These are phyloP conservation scores for Meandrina meandrites DNA, from an alignment of 92 coral and sea anemone species.

Conservation along the genomic window DNA sequence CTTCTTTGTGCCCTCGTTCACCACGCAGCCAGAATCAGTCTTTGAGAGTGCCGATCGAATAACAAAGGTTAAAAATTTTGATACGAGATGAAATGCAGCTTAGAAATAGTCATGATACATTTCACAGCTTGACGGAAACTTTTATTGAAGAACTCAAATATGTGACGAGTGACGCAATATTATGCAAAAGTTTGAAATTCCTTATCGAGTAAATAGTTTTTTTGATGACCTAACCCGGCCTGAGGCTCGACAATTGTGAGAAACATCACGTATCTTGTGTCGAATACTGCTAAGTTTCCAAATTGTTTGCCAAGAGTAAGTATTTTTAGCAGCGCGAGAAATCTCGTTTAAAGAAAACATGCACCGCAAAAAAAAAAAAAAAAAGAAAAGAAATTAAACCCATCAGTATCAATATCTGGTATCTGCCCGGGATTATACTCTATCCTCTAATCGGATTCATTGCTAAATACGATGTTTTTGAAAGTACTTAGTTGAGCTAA, in stretches of 20 bases:
- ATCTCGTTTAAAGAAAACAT: not conserved
- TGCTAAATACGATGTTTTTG: slow-evolving; percentile 4
- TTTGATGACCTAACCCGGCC: not conserved
- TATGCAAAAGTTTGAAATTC: slow-evolving; percentile 23
- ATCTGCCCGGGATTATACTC: not conserved
- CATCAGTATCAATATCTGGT: not conserved
- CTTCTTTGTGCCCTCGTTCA: not conserved
- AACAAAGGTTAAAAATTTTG: slow-evolving; percentile 39
- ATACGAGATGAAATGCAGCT: slow-evolving; percentile 28
- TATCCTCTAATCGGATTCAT: not conserved
- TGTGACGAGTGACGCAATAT: slow-evolving; percentile 30
- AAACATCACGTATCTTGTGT: not conserved
- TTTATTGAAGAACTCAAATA: slow-evolving; percentile 2
- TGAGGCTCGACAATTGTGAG: not conserved
- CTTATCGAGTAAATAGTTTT: not conserved
- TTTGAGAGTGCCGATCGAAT: slow-evolving; percentile 19
- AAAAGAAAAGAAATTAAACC: too few species aligned
- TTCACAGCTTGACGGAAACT: slow-evolving; percentile 18
- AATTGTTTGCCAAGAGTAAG: not conserved
- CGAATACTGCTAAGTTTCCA: not conserved
- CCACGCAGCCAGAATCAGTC: not conserved
- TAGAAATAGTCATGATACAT: slow-evolving; percentile 21
- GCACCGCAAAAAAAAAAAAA: not conserved
- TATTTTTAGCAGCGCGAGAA: not conserved
- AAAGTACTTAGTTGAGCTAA: slow-evolving; percentile 4